Evolutionary conservation across 2,113 vertebrate species (phyloP), one percentile per base, ranked within the genome.

Genomic region (Anthoscopus minutus): DNA sequence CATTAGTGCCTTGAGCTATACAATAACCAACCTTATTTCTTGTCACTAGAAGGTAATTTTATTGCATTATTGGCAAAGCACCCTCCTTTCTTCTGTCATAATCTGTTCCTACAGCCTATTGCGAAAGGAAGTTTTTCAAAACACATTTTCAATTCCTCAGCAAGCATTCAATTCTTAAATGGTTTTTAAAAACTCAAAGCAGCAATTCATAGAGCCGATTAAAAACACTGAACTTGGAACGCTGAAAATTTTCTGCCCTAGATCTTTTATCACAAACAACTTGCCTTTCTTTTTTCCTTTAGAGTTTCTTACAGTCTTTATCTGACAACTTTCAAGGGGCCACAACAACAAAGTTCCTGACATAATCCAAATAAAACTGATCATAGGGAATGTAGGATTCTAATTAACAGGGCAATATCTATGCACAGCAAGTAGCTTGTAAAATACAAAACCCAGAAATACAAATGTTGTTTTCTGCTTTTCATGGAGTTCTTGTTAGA

Each of bases 161-260:
- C 5, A 94, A 88, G 25, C 5, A 62, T 74, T 73, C 48, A 28
- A 47, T 67, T 56, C 38, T 42, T 54, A 45, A 82, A 65, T 13
- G 15, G 16, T 40, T 92, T 88, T 93, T 13, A 37, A 77, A 85
- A 73, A 35, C 42, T 38, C 15, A 67, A 15, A 53, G 35, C 45
- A 73, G 25, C 0, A 0, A 78, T 47, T 76, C 17, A 42, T 1
- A 40, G 24, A 72, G 6, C 6, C 27, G 20, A 15, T 9, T 22
- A 57, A 82, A 45, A 31, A 82, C 79, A 31, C 12, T n/a, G 45
- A 79, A 64, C 35, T 77, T 53, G 10, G 7, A 84, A 47, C 15
- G 80, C 35, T 53, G 7, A 57, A 77, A 45, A 25, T 22, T 40
- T 87, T 64, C 74, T 85, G 25, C n/a, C 87, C 44, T 37, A 56